Evolutionary conservation across 2,888 invertebrate species (phyloP).

Genomic region (Syrista parreyssii): DNA sequence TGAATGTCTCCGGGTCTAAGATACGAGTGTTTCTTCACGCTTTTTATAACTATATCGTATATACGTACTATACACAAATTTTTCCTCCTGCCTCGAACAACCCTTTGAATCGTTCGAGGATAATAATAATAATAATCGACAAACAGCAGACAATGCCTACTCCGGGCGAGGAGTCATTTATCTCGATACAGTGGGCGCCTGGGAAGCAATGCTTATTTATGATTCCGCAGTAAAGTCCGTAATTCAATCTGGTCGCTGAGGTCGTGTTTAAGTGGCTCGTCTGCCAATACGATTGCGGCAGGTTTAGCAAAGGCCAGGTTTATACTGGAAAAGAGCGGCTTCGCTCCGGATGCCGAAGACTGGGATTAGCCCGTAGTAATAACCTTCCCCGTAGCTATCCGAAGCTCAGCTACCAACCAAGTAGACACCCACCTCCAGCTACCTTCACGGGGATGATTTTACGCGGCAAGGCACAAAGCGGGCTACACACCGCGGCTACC

Average conservation of each 20-base stretch:
- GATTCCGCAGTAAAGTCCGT: conserved; percentile 16
- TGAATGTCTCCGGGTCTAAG: not conserved
- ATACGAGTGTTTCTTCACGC: not conserved
- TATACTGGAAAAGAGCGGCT: conserved; percentile 22
- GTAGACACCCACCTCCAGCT: conserved; percentile 3
- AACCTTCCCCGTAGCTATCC: conserved; percentile 48
- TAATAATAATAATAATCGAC: not conserved
- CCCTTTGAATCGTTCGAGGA: not conserved
- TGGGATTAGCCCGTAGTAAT: conserved; percentile 54
- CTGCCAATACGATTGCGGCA: conserved; percentile 5
- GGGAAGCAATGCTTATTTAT: conserved; percentile 4
- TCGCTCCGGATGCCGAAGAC: conserved; percentile 13
- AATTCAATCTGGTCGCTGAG: conserved; percentile 14
- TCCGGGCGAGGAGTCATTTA: not conserved
- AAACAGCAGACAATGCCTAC: not conserved
- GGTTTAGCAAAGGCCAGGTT: conserved; percentile 7
- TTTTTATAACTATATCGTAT: not conserved
- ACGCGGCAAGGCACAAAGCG: conserved; percentile 3
- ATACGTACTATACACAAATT: not conserved
- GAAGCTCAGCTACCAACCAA: conserved; percentile 27
- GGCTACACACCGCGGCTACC: conserved; percentile 25
- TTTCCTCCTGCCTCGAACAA: not conserved
- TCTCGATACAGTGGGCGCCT: not conserved
- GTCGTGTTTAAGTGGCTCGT: conserved; percentile 22
- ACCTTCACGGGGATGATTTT: conserved; percentile 24